phyloP scores from a whole-genome alignment of 2,797 vertebrate species.

The Numenius phaeopus region DNA sequence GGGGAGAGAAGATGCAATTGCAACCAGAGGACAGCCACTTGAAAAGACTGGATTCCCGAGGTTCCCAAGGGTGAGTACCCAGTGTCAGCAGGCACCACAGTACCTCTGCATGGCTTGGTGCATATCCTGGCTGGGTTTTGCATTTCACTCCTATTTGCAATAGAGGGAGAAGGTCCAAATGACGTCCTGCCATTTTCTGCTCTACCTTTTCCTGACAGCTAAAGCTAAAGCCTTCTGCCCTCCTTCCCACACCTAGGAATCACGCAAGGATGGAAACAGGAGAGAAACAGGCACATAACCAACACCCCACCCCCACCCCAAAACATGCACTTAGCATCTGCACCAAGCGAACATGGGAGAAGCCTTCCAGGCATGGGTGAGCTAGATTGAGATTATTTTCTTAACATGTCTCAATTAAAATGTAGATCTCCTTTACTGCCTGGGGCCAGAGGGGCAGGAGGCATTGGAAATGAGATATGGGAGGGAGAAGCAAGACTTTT shows the following conservation, averaged over 20 bases:
- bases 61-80: neutral
- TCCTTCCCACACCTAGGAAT: neutral
- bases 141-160: neutral
- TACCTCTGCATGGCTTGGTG: neutral
- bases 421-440: slow-evolving; percentile 53
- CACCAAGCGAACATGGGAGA: neutral
- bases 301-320: neutral
- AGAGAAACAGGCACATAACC: neutral
- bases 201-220: neutral
- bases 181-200: neutral
- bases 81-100: neutral
- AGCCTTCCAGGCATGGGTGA: slow-evolving; percentile 33
- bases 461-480: neutral
- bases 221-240: neutral
- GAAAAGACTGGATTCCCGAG: neutral
- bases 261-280: neutral
- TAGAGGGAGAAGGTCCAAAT: neutral
- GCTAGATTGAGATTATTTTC: slow-evolving; percentile 35
- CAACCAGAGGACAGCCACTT: neutral
- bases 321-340: neutral
- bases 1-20: neutral
- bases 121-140: neutral
- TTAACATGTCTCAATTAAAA: slow-evolving; percentile 65
- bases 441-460: slow-evolving; percentile 38
- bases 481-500: neutral